These are phyloP conservation scores for Zhengitettix transpicula DNA, from an alignment of 2,888 invertebrate species.

Conservation along the genomic window DNA sequence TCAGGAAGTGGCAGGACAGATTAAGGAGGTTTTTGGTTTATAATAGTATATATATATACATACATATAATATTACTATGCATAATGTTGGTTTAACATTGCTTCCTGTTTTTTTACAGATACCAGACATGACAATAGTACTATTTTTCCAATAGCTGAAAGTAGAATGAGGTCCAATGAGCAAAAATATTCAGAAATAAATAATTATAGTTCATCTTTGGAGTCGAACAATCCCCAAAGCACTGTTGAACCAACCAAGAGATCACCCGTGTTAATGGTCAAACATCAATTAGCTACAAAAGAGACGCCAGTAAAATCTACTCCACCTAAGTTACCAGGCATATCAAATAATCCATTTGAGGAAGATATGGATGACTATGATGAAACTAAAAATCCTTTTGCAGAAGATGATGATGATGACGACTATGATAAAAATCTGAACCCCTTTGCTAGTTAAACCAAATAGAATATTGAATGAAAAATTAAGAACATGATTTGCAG, in stretches of 20 bases:
- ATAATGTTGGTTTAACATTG: background rate
- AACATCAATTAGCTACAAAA: background rate
- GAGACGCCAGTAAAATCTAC: background rate
- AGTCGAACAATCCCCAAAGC: conserved; percentile 34
- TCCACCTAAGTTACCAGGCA: background rate
- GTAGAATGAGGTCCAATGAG: conserved; percentile 37
- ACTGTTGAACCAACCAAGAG: background rate
- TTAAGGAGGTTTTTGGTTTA: background rate
- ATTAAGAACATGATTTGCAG: too few species aligned
- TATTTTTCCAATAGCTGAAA: conserved; percentile 27
- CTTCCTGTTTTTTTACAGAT: background rate
- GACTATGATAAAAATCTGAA: conserved; percentile 63
- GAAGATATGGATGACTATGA: conserved; percentile 40
- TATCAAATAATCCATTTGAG: conserved; percentile 5
- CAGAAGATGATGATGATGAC: conserved; percentile 21
- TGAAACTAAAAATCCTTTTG: conserved; percentile 59
- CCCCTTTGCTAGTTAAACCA: conserved; percentile 36
- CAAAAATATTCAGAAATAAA: conserved; percentile 19
- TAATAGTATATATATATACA: background rate
- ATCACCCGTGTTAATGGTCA: background rate
- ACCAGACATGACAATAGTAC: background rate
- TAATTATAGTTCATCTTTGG: conserved; percentile 39
- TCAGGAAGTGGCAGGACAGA: too few species aligned
- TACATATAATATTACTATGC: background rate
- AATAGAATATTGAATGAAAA: background rate